Conservation (phyloP, 2,113 vertebrate genomes). For the Trinectes maculatus region DNA sequence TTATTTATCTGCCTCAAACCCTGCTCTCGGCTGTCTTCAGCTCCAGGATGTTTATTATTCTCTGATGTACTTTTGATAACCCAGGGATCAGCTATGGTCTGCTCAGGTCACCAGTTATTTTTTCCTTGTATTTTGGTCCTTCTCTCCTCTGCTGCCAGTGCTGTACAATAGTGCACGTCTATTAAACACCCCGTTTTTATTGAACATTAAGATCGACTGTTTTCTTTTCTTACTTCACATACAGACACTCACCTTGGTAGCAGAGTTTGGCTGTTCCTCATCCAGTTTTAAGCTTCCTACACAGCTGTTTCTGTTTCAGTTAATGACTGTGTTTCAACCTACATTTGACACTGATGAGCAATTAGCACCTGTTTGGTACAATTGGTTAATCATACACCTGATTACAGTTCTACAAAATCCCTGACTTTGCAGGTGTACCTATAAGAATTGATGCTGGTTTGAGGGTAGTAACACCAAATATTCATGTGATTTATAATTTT, state of each 20-base stretch:
- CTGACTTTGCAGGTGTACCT: too few relatives aligned
- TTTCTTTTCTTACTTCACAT: constrained; percentile 22
- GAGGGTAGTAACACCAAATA: neutral
- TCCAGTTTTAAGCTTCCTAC: too few relatives aligned
- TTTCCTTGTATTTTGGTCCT: constrained; percentile 10
- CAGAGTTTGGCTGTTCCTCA: too few relatives aligned
- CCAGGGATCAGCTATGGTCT: constrained; percentile 44
- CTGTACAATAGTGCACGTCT: constrained; percentile 56
- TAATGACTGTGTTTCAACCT: too few relatives aligned
- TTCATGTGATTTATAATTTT: neutral
- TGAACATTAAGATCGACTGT: neutral
- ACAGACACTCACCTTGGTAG: too few relatives aligned
- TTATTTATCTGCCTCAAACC: neutral
- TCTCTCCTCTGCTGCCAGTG: constrained; percentile 18
- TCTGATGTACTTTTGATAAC: constrained; percentile 23
- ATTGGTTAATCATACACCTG: too few relatives aligned
- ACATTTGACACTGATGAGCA: too few relatives aligned
- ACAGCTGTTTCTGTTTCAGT: too few relatives aligned
- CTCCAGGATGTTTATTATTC: constrained; percentile 21
- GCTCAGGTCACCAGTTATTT: constrained; percentile 45
- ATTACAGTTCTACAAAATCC: too few relatives aligned
- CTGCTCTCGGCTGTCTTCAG: neutral
- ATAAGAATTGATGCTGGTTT: neutral
- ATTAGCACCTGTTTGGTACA: too few relatives aligned
- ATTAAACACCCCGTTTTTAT: constrained; percentile 66